Base-by-base conservation (phyloP, 2,113 vertebrate genomes). In the Strix aluco region DNA sequence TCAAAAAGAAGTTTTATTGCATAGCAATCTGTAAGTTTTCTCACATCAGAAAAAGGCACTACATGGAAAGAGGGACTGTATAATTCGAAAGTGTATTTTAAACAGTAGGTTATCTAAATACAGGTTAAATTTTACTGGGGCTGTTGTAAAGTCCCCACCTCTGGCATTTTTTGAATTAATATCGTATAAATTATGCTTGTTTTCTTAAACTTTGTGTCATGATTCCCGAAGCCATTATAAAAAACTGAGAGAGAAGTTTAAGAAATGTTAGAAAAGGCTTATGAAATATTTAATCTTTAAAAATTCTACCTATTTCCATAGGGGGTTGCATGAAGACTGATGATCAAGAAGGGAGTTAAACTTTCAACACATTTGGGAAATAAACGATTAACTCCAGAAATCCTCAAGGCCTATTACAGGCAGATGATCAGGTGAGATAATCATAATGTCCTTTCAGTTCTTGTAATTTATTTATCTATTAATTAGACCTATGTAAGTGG, bases 401-500 rank as follows among this genome's bases (percentile, higher is more conserved):
- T 86, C 75, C 57, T 86, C 27, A 74, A 81, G 72, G 82, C 27
- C 51, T 73, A n/a, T 80, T 92, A 77, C 27, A 83, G 58, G 46
- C 10, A 92, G 74, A 90, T 88, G 63, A 93, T 92, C 54, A 70
- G 63, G 67, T 88, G 67, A 90, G 92, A 86, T 92, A 94, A 94
- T 86, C n/a, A 92, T 42, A 46, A 91, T 55, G 52, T 59, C 23
- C 63, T 94, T 92, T 88, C 72, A 94, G 42, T 92, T 86, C 80
- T 88, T 86, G 34, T 59, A 73, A 94, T 94, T 81, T 93, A 93
- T 96, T 94, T 97, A 73, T 92, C 86, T 84, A 74, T 86, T 92
- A 93, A 97, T 96, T 91, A 95, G 42, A 81, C 59, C 36, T 62
- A 32, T 62, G 59, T 34, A 77, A 90, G 17, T 86, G 71, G 67